These are phyloP conservation scores for Spodoptera frugiperda DNA, from an alignment of 1,140 invertebrate genomes.

Conservation along the genomic window DNA sequence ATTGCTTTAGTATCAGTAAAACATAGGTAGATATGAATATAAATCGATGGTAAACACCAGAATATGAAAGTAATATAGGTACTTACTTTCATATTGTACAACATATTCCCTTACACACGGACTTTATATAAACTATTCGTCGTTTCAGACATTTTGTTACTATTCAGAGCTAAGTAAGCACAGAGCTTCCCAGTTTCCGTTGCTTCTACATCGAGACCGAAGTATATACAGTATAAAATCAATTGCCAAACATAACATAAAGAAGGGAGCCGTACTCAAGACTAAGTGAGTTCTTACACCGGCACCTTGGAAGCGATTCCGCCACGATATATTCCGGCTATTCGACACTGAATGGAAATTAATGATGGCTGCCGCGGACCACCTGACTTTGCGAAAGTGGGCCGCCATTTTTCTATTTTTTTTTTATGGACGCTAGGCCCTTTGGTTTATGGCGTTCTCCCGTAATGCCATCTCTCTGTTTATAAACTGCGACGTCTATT, in stretches of 20 bases:
- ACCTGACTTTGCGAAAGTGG: constrained; percentile 67
- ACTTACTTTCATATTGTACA: too few species aligned
- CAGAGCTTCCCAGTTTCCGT: background rate
- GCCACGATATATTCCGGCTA: constrained; percentile 62
- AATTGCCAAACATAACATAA: constrained; percentile 49
- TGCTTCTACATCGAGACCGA: background rate
- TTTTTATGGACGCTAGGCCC: constrained; percentile 49
- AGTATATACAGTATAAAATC: constrained; percentile 32
- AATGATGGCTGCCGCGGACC: constrained; percentile 67
- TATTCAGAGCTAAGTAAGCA: background rate
- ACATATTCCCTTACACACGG: too few species aligned
- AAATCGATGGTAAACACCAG: too few species aligned
- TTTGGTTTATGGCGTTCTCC: constrained; percentile 51
- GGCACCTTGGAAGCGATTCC: constrained; percentile 45
- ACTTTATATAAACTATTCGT: too few species aligned
- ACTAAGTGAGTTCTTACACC: constrained; percentile 42
- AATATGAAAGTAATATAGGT: too few species aligned
- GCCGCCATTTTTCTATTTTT: constrained; percentile 55
- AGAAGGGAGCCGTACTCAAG: constrained; percentile 42
- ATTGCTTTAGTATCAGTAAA: too few species aligned
- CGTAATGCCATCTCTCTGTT: constrained; percentile 39
- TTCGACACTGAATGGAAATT: constrained; percentile 72
- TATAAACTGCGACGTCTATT: constrained; percentile 23
- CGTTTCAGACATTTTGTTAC: too few species aligned
- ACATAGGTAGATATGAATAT: too few species aligned